Base-by-base conservation (phyloP, 2,113 vertebrate species). In the Spea bombifrons region DNA sequence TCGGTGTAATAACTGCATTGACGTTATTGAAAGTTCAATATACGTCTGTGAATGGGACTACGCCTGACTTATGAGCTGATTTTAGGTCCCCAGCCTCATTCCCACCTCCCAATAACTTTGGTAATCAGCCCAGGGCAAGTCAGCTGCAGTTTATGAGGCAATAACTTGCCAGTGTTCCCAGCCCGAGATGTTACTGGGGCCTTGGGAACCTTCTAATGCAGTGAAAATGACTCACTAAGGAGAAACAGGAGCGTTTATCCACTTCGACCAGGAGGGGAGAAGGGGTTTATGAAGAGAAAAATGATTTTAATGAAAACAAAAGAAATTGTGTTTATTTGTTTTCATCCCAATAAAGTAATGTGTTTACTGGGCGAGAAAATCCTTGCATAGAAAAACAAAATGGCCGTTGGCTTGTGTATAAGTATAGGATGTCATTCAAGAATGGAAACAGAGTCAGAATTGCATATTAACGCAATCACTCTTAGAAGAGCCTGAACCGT, bases 71-170 rank as follows among this genome's bases (percentile, higher is more conserved):
- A 80, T 80, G 77, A 80, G 77, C 64, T 49, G 71, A 80, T 80
- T 73, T 73, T 48, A 9, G 61, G 63, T 53, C 59, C 71, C 10
- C 45, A 50, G 17, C 76, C 77, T 64, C 57, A 63, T 70, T 72
- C 76, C 68, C 69, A 72, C 68, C 76, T 79, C 49, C 76, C 76
- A 80, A 73, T 80, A 80, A 80, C 63, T 73, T 66, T 43, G 57
- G 52, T 73, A 73, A 73, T 66, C 77, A 67, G 77, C 77, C 77
- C 71, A 48, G 77, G 77, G 77, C 77, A 46, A 80, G 77, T 80
- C 77, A 80, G 77, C 77, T 80, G 77, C 77, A 80, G 71, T 80
- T 80, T 80, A 80, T 80, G 71, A 80, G 71, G 77, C 77, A 80
- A 80, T 80, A 80, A 80, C 77, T 80, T 73, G 63, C 77, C 77